Percentiles rank a stretch among this genome's conserved stretches.
Evolutionary conservation across 2,797 vertebrate species (phyloP).

Genomic region (Ptychobarbus kaznakovi): DNA sequence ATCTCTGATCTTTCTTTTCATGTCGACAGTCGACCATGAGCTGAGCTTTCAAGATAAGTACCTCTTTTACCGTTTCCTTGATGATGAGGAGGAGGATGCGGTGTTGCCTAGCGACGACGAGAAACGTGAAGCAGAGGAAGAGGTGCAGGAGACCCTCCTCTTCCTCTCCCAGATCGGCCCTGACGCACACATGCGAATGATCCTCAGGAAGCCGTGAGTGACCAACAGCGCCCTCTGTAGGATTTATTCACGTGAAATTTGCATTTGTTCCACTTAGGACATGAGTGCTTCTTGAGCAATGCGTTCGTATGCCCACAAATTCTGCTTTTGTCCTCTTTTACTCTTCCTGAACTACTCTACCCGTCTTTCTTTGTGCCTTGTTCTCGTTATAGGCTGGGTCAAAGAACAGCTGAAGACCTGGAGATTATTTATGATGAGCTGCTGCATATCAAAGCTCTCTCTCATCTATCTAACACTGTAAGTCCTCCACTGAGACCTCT

Average conservation of each 20-base stretch:
- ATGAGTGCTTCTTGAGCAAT: background rate
- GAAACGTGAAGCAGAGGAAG: constrained; percentile 94
- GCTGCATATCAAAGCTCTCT: constrained; percentile 98
- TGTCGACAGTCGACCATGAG: constrained; percentile 90
- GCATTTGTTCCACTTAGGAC: background rate
- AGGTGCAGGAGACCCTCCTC: constrained; percentile 93
- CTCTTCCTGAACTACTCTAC: background rate
- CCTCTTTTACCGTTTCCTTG: constrained; percentile 97
- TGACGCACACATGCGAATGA: constrained; percentile 97
- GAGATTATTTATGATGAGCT: constrained; percentile 98
- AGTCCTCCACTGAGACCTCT: constrained; percentile 61
- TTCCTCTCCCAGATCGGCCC: constrained; percentile 94
- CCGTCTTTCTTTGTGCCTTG: background rate
- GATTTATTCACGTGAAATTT: background rate
- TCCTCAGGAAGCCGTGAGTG: constrained; percentile 93
- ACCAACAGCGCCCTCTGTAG: background rate
- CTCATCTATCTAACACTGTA: constrained; percentile 96
- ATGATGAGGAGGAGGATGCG: constrained; percentile 92
- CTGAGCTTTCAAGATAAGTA: constrained; percentile 97
- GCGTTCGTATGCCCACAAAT: background rate
- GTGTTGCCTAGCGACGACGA: constrained; percentile 95
- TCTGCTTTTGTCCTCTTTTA: background rate
- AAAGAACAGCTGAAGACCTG: constrained; percentile 93
- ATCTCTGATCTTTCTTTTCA: constrained; percentile 12
- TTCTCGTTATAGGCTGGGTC: constrained; percentile 83